Conservation (phyloP, 1,140 invertebrate species). For the Lepidotrigona ventralis region DNA sequence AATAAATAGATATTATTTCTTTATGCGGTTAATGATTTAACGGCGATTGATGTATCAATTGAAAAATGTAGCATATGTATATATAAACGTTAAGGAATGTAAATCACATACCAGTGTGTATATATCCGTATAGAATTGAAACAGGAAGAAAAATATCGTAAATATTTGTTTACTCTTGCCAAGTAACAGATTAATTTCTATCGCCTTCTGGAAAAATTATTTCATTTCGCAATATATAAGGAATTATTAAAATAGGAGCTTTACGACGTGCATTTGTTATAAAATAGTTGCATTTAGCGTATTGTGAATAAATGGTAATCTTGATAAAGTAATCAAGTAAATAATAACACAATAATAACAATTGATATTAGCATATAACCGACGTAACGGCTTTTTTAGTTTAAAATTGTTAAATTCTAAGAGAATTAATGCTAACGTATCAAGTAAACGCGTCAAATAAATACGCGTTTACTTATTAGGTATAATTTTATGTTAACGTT, state of each 20-base stretch:
- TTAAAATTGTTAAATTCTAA: conserved; percentile 52
- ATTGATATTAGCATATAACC: conserved; percentile 47
- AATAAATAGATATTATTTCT: conserved; percentile 76
- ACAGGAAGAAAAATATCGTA: conserved; percentile 49
- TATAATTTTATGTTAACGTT: conserved; percentile 63
- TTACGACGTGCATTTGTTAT: conserved; percentile 43
- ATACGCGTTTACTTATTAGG: conserved; percentile 51
- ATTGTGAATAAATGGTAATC: conserved; percentile 38
- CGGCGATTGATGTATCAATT: conserved; percentile 68
- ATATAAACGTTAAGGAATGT: conserved; percentile 64
- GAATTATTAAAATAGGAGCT: conserved; percentile 41
- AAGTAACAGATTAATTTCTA: conserved; percentile 39
- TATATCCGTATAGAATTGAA: conserved; percentile 62
- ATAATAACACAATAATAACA: conserved; percentile 49
- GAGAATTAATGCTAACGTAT: conserved; percentile 49
- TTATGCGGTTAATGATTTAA: conserved; percentile 72
- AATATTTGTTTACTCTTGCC: conserved; percentile 39
- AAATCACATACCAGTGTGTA: conserved; percentile 56
- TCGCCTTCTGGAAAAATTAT: conserved; percentile 36
- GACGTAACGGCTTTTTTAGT: conserved; percentile 22
- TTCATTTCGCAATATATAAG: background rate
- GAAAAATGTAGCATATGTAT: conserved; percentile 67
- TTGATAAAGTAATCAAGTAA: conserved; percentile 45
- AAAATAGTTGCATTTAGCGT: conserved; percentile 29
- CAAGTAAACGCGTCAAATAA: conserved; percentile 48